Evolutionary conservation across 2,113 vertebrate species (phyloP).

Genomic region (Chloroceryle aenea): DNA sequence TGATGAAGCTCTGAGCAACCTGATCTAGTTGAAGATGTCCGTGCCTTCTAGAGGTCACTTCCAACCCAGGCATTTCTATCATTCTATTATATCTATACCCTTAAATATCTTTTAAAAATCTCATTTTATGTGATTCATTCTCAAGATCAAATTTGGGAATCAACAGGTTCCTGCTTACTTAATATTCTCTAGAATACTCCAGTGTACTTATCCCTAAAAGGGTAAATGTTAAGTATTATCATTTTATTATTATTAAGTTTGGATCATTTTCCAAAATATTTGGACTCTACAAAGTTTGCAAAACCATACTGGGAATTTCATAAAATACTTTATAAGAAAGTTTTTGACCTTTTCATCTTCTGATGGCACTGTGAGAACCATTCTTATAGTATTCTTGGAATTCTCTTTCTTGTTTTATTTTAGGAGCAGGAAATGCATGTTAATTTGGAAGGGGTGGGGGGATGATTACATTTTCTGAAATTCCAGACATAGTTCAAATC

Average conservation of each 20-base stretch:
- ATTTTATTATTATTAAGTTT: slow-evolving; percentile 15
- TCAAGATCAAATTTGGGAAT: slow-evolving; percentile 36
- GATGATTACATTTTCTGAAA: neutral
- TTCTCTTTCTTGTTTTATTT: slow-evolving; percentile 18
- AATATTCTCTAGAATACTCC: neutral
- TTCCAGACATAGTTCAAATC: neutral
- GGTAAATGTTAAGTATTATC: slow-evolving; percentile 12
- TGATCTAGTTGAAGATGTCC: too few species aligned
- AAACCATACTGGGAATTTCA: slow-evolving; percentile 18
- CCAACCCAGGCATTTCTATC: too few species aligned
- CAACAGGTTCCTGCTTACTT: neutral
- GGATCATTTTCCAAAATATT: neutral
- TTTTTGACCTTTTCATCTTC: slow-evolving; percentile 18
- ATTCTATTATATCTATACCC: too few species aligned
- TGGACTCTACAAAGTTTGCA: neutral
- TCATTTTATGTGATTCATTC: slow-evolving; percentile 46
- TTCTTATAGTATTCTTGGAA: slow-evolving; percentile 26
- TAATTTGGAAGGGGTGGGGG: neutral
- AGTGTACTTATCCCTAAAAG: neutral
- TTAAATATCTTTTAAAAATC: neutral
- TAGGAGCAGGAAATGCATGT: neutral
- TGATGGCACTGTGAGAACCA: neutral
- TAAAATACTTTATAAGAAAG: neutral
- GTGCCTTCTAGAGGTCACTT: too few species aligned
- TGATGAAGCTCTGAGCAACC: too few species aligned